Base-by-base conservation (phyloP, 92 coral and sea anemone species). In the Epizoanthus ramosus region DNA sequence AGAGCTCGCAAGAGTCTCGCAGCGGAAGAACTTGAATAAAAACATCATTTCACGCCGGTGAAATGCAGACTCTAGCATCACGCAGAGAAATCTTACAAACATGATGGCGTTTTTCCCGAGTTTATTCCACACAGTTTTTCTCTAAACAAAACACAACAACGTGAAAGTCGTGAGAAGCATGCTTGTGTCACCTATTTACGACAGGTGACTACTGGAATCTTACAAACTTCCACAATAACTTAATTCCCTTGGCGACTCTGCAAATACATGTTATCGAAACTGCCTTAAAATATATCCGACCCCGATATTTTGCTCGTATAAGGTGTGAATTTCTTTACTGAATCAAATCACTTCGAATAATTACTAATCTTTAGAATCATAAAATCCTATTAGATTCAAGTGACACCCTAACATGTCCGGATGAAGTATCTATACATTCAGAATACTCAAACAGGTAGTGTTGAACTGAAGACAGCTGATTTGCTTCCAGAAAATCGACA, bases 191-290 rank as follows among this genome's bases (percentile, higher is more conserved):
- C 39, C 22, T 17, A 6, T 5, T 77, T 61, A 2, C 39, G 23
- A 77, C 71, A 61, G 71, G 43, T 61, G 82, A 77, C 21, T 28
- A 19, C 22, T 12, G 39, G 14, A 4, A 56, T 74, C 52, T 75
- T 59, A 35, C 63, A 59, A 58, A 39, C 33, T 61, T 37, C 21
- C 9, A 77, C 70, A 61, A 77, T 60, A 41, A 77, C 12, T 19
- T 71, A 60, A 77, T 77, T 77, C 82, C 82, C 82, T n/a, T 60
- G 71, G 58, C 82, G 82, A 77, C 24, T 16, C 47, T 15, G 70
- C 57, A 77, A 77, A 77, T 50, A 61, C 70, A 25, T 60, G 58
- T 69, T 23, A 61, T 43, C 45, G 52, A 50, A 43, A 43, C 50
- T 43, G 50, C 50, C 50, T 50, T 9, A 10, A n/a, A n/a, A 12